phyloP scores from a whole-genome alignment of 1,140 invertebrate species.

The Papilio polyxenes region DNA sequence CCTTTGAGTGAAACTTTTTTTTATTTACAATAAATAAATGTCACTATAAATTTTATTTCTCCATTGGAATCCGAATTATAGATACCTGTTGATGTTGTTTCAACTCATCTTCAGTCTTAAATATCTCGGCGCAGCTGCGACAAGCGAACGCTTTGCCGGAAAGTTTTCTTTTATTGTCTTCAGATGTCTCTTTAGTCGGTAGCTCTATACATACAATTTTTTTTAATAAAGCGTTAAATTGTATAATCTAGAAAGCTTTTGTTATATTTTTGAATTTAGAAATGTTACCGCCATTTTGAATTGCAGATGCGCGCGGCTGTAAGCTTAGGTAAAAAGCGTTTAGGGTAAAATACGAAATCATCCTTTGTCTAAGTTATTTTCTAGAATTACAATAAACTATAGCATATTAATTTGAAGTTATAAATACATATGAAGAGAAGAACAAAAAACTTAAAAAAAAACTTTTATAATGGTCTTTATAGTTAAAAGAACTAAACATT shows the following conservation, averaged over 20 bases:
- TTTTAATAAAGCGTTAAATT: no score
- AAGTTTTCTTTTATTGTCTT: slow-evolving; percentile 41
- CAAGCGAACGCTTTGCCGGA: slow-evolving; percentile 56
- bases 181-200: slow-evolving; percentile 41
- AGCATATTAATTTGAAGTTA: background rate
- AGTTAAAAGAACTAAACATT: no score
- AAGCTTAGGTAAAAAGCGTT: no score
- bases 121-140: slow-evolving; percentile 57
- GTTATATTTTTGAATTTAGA: no score
- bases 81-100: slow-evolving; percentile 58
- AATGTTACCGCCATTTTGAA: no score
- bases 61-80: background rate
- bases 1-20: background rate
- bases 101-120: slow-evolving; percentile 51
- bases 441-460: no score
- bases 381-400: no score
- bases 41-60: background rate
- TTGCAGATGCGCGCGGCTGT: no score
- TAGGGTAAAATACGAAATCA: no score
- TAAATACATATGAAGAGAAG: background rate
- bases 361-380: no score
- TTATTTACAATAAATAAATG: background rate
- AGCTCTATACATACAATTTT: slow-evolving; percentile 52
- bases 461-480: no score
- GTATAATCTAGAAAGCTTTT: no score